phyloP scores from a whole-genome alignment of 2,113 vertebrate species.

The Corythornis vintsioides region DNA sequence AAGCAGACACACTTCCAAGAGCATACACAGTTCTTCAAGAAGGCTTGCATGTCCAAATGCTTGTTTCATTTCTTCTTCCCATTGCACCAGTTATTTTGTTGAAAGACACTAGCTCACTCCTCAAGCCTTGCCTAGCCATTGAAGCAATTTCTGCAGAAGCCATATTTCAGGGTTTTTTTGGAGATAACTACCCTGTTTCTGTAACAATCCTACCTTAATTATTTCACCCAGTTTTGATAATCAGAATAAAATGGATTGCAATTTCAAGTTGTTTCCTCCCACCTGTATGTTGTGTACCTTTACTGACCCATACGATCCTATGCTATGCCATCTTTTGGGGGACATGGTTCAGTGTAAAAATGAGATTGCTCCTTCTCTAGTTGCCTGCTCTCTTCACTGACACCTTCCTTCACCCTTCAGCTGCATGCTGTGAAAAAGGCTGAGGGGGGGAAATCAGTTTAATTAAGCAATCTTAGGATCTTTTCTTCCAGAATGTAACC shows the following conservation, averaged over 20 bases:
- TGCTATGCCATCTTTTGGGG: not conserved
- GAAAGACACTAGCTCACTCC: not conserved
- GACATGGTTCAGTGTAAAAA: fast-evolving
- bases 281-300: not conserved
- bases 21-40: not conserved
- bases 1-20: not conserved
- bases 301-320: not conserved
- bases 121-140: not conserved
- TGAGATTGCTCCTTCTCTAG: not conserved
- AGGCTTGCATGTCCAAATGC: not conserved
- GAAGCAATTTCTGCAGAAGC: not conserved
- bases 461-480: not conserved
- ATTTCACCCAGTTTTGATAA: not conserved
- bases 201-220: not conserved
- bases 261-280: not conserved
- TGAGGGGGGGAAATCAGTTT: not conserved
- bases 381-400: not conserved
- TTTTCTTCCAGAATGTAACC: not conserved
- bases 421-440: not conserved
- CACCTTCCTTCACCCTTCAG: not conserved
- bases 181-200: not conserved
- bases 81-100: not conserved
- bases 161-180: not conserved
- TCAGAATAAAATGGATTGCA: not conserved
- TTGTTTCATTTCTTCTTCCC: not conserved